These are phyloP conservation scores for Perizoma flavofasciatum DNA, from an alignment of 2,888 invertebrate genomes.

Conservation along the genomic window DNA sequence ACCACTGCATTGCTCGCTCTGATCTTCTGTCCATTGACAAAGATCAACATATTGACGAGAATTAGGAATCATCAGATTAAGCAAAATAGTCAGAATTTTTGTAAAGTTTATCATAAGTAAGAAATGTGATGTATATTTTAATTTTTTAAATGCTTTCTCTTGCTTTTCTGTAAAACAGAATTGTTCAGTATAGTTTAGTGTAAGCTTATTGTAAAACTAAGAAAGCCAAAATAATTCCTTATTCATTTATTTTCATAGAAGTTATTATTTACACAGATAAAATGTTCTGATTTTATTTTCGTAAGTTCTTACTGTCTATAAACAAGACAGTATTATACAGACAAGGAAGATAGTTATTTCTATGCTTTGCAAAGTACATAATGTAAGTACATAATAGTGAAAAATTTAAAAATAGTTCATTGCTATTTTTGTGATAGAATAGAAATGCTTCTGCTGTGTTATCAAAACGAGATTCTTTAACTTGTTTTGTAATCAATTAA, in stretches of 20 bases:
- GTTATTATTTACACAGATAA: conserved; percentile 2
- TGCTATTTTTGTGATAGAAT: no score
- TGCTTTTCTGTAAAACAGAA: conserved; percentile 14
- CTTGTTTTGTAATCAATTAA: no score
- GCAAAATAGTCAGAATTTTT: no score
- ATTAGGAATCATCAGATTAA: background rate
- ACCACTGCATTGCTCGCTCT: conserved; percentile 70
- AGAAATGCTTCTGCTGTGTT: no score
- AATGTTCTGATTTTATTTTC: background rate
- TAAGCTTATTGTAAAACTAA: conserved; percentile 2
- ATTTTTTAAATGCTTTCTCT: conserved; percentile 17
- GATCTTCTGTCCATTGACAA: conserved; percentile 74
- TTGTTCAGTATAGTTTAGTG: conserved; percentile 15
- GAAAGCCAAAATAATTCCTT: background rate
- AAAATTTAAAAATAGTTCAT: no score
- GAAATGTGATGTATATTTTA: conserved; percentile 23
- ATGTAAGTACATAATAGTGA: no score
- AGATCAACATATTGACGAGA: conserved; percentile 43
- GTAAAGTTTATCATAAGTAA: conserved; percentile 4
- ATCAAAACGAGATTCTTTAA: no score
- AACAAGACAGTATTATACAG: no score
- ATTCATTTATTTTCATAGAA: conserved; percentile 11
- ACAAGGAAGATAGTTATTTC: no score
- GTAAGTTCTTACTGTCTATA: no score
- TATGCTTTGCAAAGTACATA: no score